phyloP scores from a whole-genome alignment of 2,113 vertebrate genomes.

The Semicossyphus pulcher region DNA sequence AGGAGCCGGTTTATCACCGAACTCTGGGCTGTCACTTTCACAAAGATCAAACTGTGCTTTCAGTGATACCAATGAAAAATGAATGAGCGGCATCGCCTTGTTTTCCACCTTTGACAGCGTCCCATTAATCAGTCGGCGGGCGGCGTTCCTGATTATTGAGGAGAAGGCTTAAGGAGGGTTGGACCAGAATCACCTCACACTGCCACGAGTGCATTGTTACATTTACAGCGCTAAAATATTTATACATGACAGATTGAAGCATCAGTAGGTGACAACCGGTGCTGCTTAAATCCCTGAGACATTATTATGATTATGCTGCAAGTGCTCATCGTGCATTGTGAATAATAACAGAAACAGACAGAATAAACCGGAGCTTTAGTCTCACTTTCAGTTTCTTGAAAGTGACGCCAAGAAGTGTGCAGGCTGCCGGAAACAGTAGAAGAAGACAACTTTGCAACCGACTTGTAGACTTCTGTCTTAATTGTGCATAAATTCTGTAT shows the following conservation, averaged over 20 bases:
- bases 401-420: too few relatives aligned
- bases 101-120: slow-evolving; percentile 52
- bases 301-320: too few relatives aligned
- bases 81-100: slow-evolving; percentile 46
- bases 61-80: slow-evolving; percentile 51
- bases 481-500: too few relatives aligned
- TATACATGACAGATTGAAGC: not conserved
- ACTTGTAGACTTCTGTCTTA: too few relatives aligned
- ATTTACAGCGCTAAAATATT: not conserved
- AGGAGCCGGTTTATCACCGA: slow-evolving; percentile 48
- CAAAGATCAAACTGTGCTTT: slow-evolving; percentile 41
- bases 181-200: not conserved
- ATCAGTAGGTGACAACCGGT: not conserved
- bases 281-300: too few relatives aligned
- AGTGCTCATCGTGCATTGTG: too few relatives aligned
- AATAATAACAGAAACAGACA: too few relatives aligned
- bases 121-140: slow-evolving; percentile 68
- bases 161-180: slow-evolving; percentile 7
- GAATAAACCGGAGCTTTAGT: too few relatives aligned
- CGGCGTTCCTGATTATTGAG: slow-evolving; percentile 26
- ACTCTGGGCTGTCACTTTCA: slow-evolving; percentile 49
- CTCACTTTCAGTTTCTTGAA: too few relatives aligned
- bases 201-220: not conserved
- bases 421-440: too few relatives aligned
- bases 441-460: too few relatives aligned